These are phyloP conservation scores for Lithophane socia DNA, from an alignment of 2,888 invertebrate species.

Conservation along the genomic window DNA sequence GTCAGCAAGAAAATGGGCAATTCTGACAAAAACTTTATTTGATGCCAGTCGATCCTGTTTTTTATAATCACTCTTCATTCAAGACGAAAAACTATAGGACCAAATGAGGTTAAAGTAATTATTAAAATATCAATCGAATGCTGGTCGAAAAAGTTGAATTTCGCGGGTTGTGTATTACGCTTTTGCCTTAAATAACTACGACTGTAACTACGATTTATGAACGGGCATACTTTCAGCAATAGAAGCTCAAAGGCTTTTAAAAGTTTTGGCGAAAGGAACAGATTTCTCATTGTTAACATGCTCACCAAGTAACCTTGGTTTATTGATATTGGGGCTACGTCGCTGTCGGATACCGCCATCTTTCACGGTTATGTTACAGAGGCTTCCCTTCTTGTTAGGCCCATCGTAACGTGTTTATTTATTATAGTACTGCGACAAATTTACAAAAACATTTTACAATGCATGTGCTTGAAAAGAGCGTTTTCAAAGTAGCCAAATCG, in stretches of 20 bases:
- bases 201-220: slow-evolving; percentile 7
- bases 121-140: too few species aligned
- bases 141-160: too few species aligned
- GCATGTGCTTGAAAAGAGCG: too few species aligned
- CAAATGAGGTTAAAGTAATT: too few species aligned
- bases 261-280: not conserved
- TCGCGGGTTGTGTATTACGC: too few species aligned
- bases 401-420: not conserved
- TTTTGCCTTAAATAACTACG: not conserved
- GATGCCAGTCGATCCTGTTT: too few species aligned
- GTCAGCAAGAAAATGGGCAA: too few species aligned
- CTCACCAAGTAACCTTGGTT: slow-evolving; percentile 24
- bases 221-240: not conserved
- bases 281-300: slow-evolving; percentile 48
- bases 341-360: slow-evolving; percentile 27
- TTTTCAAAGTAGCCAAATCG: too few species aligned
- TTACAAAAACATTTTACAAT: too few species aligned
- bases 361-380: slow-evolving; percentile 35
- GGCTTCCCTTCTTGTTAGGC: slow-evolving; percentile 22
- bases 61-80: too few species aligned
- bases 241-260: slow-evolving; percentile 11
- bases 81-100: too few species aligned
- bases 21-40: too few species aligned
- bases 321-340: slow-evolving; percentile 43
- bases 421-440: not conserved